Base-by-base conservation (phyloP, 2,888 invertebrate genomes). In the Germaria angustata region DNA sequence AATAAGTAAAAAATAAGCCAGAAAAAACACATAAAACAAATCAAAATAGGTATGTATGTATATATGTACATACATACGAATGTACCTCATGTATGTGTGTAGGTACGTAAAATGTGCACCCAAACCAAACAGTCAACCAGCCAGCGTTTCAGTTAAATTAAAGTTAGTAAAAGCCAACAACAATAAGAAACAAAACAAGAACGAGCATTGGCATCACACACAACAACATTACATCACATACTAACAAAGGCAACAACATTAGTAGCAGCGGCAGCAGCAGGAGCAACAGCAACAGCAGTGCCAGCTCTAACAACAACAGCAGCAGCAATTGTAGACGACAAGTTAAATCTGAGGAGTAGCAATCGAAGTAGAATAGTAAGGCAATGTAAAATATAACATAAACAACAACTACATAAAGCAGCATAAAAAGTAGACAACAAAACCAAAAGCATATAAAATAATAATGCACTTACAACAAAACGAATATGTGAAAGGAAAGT, bases 361-460 rank as follows among this genome's bases (percentile, higher is more conserved):
- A 69, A 80, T 80, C 75, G 80, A 80, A 75, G 75, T 80, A 73
- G 75, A 69, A 80, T 80, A 75, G 80, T 80, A 80, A 73, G 61
- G 80, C 75, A 68, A 69, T 80, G 68, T 69, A 80, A 63, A 73
- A 63, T 55, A 55, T 36, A 66, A 65, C 34, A 32, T 53, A 15
- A 41, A 20, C 55, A 57, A 49, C 46, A 49, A 46, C 57, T 24
- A 17, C 53, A 32, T 20, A 46, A 24, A 41, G 11, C 53, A 34
- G 15, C 24, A 65, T 15, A 41, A 20, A 39, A 68, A 51, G 24
- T 55, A 72, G 77, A 61, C 59, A 61, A 61, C 72, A 61, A 61
- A 28, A 71, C 2, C 41, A 65, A 15, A 41, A 51, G 28, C 71
- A 79, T 63, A 80, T 53, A 66, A 76, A 76, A 69, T 66, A 75